Percentiles rank a stretch among this genome's conserved stretches.
phyloP scores from a whole-genome alignment of 2,888 invertebrate genomes.

The Napeogenes inachia region DNA sequence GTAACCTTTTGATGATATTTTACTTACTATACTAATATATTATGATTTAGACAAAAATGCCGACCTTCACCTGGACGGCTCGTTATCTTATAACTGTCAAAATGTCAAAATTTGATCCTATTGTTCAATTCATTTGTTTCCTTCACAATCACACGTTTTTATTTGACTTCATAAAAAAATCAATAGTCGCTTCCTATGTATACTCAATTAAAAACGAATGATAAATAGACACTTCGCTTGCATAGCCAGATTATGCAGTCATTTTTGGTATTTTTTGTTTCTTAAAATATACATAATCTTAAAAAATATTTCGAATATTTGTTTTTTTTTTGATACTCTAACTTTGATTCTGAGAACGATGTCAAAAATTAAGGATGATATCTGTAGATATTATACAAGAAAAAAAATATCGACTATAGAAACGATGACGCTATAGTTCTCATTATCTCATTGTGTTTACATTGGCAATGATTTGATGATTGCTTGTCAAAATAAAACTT shows the following conservation, averaged over 20 bases:
- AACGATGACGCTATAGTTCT: background rate
- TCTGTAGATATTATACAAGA: too few relatives aligned
- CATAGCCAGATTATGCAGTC: too few relatives aligned
- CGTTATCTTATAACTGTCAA: slow-evolving; percentile 53
- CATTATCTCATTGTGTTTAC: slow-evolving; percentile 9
- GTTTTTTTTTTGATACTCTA: too few relatives aligned
- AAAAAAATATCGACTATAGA: too few relatives aligned
- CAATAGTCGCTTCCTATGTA: background rate
- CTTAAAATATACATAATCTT: too few relatives aligned
- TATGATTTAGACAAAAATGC: slow-evolving; percentile 13
- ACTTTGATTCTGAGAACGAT: too few relatives aligned
- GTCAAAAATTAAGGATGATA: too few relatives aligned
- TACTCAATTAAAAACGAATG: background rate
- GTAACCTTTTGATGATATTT: background rate
- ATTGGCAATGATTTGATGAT: slow-evolving; percentile 12
- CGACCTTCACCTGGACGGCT: slow-evolving; percentile 43
- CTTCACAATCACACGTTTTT: slow-evolving; percentile 30
- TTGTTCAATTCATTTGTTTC: slow-evolving; percentile 47
- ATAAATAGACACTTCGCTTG: too few relatives aligned
- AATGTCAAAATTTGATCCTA: slow-evolving; percentile 41
- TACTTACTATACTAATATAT: slow-evolving; percentile 8
- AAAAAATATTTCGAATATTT: too few relatives aligned
- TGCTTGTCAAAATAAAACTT: background rate
- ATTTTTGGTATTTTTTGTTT: too few relatives aligned
- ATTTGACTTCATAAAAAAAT: slow-evolving; percentile 13